Evolutionary conservation across 2,797 vertebrate species (phyloP), one percentile per base, ranked within the genome.

Genomic region (Buphagus erythrorhynchus): DNA sequence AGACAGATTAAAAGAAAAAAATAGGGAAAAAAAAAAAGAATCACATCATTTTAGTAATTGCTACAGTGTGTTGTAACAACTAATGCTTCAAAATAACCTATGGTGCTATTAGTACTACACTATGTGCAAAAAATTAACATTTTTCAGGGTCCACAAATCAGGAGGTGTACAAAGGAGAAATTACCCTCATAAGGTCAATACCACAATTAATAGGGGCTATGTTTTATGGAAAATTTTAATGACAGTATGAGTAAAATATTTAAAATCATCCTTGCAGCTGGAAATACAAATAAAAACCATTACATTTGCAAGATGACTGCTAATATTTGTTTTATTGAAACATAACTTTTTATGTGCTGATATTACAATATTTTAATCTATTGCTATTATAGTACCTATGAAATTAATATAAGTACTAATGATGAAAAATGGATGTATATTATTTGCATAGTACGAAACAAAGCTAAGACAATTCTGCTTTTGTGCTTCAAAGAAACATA

Each of bases 41-140:
- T 20, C 36, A 84, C 14, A 81, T 65, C 13, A 83, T 89, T 88
- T 96, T 91, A 86, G 43, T 84, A 92, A 85, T 95, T 96, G 68
- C 71, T 96, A 15, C 38, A 92, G n/a, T 83, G 42, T 87, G 16
- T 58, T 72, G 8, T 57, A 91, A 49, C 8, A 84, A 16, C 25
- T 54, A 81, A 66, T 49, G 15, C 13, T 76, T 90, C 15, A 73
- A 61, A 94, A 93, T 79, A 58, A 38, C 63, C 80, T 86, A 11
- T 22, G 73, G 65, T 74, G 66, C n/a, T 86, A 57, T 89, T 76
- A 86, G 38, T 45, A 65, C 29, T 54, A 51, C 69, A 18, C 42
- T 55, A 57, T 20, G 16, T 9, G 11, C 31, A 82, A 65, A 21
- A 81, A 31, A 78, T 29, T 2, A 84, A 72, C 75, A 58, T 18